Base-by-base conservation (phyloP, 2,888 invertebrate species). In the Dasysyrphus albostriatus region DNA sequence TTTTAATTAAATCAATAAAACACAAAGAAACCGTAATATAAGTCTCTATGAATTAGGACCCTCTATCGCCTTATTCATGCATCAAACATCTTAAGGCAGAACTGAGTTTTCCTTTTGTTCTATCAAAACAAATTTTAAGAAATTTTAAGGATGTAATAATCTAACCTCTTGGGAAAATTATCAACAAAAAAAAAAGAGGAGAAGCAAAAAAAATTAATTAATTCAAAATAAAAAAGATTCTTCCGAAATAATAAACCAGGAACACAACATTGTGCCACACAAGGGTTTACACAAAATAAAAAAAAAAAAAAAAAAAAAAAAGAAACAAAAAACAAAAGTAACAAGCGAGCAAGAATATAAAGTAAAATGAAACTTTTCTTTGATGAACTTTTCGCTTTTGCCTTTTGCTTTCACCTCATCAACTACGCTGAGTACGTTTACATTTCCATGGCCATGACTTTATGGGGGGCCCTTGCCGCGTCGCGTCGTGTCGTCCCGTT, bases 361-460 rank as follows among this genome's bases (percentile, higher is more conserved):
- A 69, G 69, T 69, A 54, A 69, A 54, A 69, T 24, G 82, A 87
- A 87, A 87, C 87, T 87, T 87, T 87, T 87, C 87, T 83, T 87
- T 87, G 83, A 83, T 75, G 72, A 87, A 83, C 83, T 87, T 83
- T 87, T 83, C 49, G 58, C 78, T 75, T 83, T 75, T 83, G 78
- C 72, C 77, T 83, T 83, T 83, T 70, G 51, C 83, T 87, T 83
- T 87, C 83, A 83, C 83, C 83, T 83, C 87, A 83, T 83, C 85
- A 82, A 74, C 77, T 75, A 75, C 78, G 74, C 78, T 83, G 72
- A 78, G 75, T 87, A 83, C 78, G 79, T 79, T 87, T 76, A 79
- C 83, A 83, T 83, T 83, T 79, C 70, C 87, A 75, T 87, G 69
- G 61, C 75, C 67, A 58, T 75, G 77, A 70, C 77, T 85, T 85